Percentiles rank a stretch among this genome's conserved stretches.
phyloP scores from a whole-genome alignment of 2,113 vertebrate genomes.

The Microtus richardsoni region DNA sequence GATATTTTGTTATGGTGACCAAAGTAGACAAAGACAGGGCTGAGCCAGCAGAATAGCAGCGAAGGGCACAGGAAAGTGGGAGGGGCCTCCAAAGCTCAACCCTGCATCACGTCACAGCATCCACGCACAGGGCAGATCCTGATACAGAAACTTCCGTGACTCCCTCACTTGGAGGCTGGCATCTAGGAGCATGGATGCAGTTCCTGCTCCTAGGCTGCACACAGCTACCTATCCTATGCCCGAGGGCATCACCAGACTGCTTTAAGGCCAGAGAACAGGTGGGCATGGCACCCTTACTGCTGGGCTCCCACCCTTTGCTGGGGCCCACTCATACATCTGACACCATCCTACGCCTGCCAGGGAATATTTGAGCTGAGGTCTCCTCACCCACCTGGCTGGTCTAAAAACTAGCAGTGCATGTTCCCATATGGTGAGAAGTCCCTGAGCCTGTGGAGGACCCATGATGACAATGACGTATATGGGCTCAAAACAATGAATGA shows the following conservation, averaged over 20 bases:
- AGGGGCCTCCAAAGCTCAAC: fast-evolving
- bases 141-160: fast-evolving
- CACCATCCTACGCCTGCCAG: no score
- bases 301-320: background rate
- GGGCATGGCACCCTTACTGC: background rate
- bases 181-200: fast-evolving
- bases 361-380: no score
- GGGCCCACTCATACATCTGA: no score
- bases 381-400: background rate
- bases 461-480: background rate
- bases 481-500: background rate
- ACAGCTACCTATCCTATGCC: no score
- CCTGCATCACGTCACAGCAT: no score
- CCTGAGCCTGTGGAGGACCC: fast-evolving
- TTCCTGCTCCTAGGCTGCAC: fast-evolving
- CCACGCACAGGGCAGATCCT: fast-evolving
- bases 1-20: background rate
- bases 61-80: fast-evolving
- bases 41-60: background rate
- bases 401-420: fast-evolving
- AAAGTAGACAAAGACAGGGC: fast-evolving
- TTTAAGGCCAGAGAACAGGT: no score
- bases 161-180: no score
- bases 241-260: fast-evolving
- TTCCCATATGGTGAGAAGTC: fast-evolving